Base-by-base conservation (phyloP, 2,113 vertebrate species). In the Aegithalos caudatus region DNA sequence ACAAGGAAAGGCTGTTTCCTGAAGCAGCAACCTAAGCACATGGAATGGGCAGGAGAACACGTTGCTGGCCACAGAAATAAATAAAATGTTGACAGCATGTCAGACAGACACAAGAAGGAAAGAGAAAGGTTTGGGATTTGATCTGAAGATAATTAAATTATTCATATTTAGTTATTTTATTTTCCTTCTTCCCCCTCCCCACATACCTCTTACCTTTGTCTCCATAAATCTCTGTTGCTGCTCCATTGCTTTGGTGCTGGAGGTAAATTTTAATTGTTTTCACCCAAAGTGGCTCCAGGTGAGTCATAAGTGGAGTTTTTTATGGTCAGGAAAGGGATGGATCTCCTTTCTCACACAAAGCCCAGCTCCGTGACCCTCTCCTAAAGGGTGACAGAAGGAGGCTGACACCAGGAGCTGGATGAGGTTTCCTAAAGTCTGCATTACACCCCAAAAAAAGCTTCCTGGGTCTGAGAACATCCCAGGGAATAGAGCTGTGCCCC, bases 81-180 rank as follows among this genome's bases (percentile, higher is more conserved):
- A 67, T 37, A 7, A 80, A 70, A 73, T 2, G 2, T 69, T 1
- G 2, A 12, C 5, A 48, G 6, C 6, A 12, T 0, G 0, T 70
- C 50, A 54, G 38, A 48, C 5, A 53, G 60, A 57, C 10, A 29
- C 27, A 64, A 79, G 50, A 11, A 76, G 7, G n/a, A 77, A 77
- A 57, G 25, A 54, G 11, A 54, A 19, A 42, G 2, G 21, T 28
- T 60, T 71, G 17, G 22, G 4, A 19, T 73, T 69, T 77, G 16
- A 38, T 53, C 11, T 58, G 57, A 65, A 7, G 19, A 37, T 64
- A 77, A 61, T 73, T 66, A 47, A 18, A 42, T 35, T 45, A 58
- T 62, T 8, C 3, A 28, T 66, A 69, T 7, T 62, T 37, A 51
- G 8, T 37, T 71, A 2, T 47, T 10, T 78, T 33, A 3, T 19